Evolutionary conservation across 2,888 invertebrate genomes (phyloP), one percentile per base, ranked within the genome.

Genomic region (Piscicola geometra): DNA sequence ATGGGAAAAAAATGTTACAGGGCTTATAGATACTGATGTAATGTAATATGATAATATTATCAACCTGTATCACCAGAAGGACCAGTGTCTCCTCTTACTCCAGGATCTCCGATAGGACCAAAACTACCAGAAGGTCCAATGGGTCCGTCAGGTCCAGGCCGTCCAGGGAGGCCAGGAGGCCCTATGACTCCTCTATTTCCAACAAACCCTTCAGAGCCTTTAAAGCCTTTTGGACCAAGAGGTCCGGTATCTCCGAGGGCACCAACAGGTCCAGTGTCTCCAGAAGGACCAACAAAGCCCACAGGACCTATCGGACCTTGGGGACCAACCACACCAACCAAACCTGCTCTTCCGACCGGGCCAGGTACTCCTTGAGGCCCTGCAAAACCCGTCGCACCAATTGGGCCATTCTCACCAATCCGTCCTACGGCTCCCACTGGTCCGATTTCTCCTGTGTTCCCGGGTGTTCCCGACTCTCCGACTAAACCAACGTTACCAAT

Each of bases 1-100:
- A n/a, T n/a, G 50, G 9, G 50, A 47, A 47, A 47, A 47, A 15
- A 15, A 15, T 47, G 50, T 47, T 47, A 15, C 9, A 56, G n/a
- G 9, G 60, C 9, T 21, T 56, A 56, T n/a, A n/a, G n/a, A n/a
- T n/a, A n/a, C n/a, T n/a, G n/a, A n/a, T n/a, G n/a, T n/a, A n/a
- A n/a, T n/a, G n/a, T n/a, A n/a, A n/a, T n/a, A n/a, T n/a, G n/a
- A n/a, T n/a, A n/a, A n/a, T 47, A 15, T 47, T 9, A 56, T n/a
- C 25, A 56, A 25, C 82, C 72, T 32, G 80, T 79, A 79, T 83
- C 77, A 77, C 80, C 78, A 0, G 60, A 1, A 0, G 60, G 1
- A 21, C 77, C 79, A 28, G 77, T n/a, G 67, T 74, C 68, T 66
- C 78, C 78, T 32, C 71, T 50, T n/a, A 56, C 47, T 0, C 77